These are phyloP conservation scores for Heliconius hewitsoni DNA, from an alignment of 1,140 invertebrate genomes.

Conservation along the genomic window DNA sequence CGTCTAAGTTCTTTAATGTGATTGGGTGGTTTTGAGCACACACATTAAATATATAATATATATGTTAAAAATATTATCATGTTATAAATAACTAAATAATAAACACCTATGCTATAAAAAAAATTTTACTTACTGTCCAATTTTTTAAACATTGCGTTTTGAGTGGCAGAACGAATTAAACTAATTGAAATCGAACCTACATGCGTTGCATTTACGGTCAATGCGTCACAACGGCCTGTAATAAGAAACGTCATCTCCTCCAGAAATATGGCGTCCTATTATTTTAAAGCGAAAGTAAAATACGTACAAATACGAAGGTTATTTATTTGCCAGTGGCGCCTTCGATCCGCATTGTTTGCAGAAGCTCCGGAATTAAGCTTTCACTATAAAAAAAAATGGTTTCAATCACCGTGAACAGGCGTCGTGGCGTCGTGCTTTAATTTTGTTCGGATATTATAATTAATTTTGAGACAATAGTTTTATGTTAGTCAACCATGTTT, in stretches of 20 bases:
- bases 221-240: no score
- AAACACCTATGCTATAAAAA: no score
- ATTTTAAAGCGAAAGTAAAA: background rate
- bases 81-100: no score
- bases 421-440: background rate
- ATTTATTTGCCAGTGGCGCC: constrained; percentile 5
- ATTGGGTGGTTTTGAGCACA: no score
- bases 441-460: background rate
- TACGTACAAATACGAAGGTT: background rate
- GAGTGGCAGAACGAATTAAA: background rate
- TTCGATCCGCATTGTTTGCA: background rate
- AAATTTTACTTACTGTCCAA: no score
- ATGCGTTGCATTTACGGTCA: no score
- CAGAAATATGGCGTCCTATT: background rate
- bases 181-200: no score
- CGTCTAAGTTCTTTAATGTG: no score
- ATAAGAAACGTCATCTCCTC: no score
- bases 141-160: background rate
- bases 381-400: background rate
- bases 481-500: background rate
- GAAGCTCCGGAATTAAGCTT: background rate
- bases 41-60: no score
- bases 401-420: background rate
- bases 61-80: no score
- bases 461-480: no score